Base-by-base conservation (phyloP, 1,140 invertebrate genomes). In the Paralvinella palmiformis region DNA sequence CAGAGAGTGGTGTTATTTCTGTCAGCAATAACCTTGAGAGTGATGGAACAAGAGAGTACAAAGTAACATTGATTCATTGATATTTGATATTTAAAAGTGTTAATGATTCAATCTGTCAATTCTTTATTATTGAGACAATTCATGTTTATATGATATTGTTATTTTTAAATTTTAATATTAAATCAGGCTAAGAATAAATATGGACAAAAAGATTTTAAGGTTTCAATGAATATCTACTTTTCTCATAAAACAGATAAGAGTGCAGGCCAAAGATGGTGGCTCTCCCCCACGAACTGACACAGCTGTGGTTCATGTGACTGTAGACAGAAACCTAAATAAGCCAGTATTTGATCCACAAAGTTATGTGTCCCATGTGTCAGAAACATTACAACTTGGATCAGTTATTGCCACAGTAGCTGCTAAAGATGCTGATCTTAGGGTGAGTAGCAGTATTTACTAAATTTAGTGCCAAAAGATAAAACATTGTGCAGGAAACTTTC, bases 381-480 rank as follows among this genome's bases (percentile, higher is more conserved):
- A 74, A 31, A 68, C 69, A 7, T 67, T 69, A 59, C n/a, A 31
- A 24, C 50, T 72, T 10, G 71, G 68, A 35, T 59, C 63, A 17
- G 36, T 58, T 24, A 68, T 74, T 59, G 37, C 59, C 17, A 68
- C 45, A 35, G 65, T 72, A 24, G 37, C 29, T n/a, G 72, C 71
- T 17, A 69, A 63, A 29, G 72, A 74, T 57, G 17, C 33, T 20
- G 73, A 74, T 59, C 62, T 53, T 6, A 65, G 63, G 65, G 69
- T 69, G 57, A 44, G 44, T 32, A 48, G n/a, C n/a, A n/a, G n/a
- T n/a, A n/a, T n/a, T n/a, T n/a, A n/a, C n/a, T n/a, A n/a, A n/a
- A n/a, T n/a, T n/a, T n/a, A n/a, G n/a, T n/a, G n/a, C n/a, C n/a
- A n/a, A n/a, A n/a, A n/a, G n/a, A n/a, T n/a, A n/a, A n/a, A n/a